Percentiles rank a stretch among this genome's conserved stretches.
phyloP scores from a whole-genome alignment of 30 jellyfish, hydroid and myxozoan species.

The Aurelia aurita region DNA sequence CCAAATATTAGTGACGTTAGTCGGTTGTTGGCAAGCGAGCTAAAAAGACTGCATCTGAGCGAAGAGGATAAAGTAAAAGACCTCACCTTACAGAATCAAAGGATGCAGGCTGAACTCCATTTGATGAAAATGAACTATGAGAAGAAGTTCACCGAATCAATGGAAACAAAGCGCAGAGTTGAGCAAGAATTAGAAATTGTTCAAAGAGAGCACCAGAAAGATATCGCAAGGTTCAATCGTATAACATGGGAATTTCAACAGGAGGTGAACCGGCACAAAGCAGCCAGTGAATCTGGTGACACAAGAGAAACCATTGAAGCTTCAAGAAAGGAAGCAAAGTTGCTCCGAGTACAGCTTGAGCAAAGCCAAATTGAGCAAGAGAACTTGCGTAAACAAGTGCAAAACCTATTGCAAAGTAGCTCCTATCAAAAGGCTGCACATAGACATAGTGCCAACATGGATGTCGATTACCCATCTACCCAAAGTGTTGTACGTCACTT shows the following conservation, averaged over 20 bases:
- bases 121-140: conserved; percentile 86
- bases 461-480: conserved; percentile 63
- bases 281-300: conserved; percentile 67
- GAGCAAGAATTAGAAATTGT: conserved; percentile 97
- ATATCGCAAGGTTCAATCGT: conserved; percentile 86
- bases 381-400: conserved; percentile 86
- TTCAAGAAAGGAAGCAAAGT: conserved; percentile 65
- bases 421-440: conserved; percentile 45
- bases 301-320: conserved; percentile 81
- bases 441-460: conserved; percentile 63
- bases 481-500: conserved; percentile 72
- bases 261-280: conserved; percentile 84
- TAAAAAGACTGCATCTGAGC: conserved; percentile 79
- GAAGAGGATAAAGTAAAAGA: conserved; percentile 93
- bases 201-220: conserved; percentile 98
- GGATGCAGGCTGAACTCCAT: conserved; percentile 93
- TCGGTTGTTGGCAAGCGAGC: conserved; percentile 77
- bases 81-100: conserved; percentile 79
- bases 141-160: conserved; percentile 83
- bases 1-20: conserved; percentile 86
- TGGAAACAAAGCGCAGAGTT: conserved; percentile 89
- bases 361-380: conserved; percentile 92
- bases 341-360: conserved; percentile 82
- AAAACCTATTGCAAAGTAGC: conserved; percentile 45
- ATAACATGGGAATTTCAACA: conserved; percentile 91